Evolutionary conservation across 2,797 vertebrate species (phyloP).

Genomic region (Telmatherina bonti): DNA sequence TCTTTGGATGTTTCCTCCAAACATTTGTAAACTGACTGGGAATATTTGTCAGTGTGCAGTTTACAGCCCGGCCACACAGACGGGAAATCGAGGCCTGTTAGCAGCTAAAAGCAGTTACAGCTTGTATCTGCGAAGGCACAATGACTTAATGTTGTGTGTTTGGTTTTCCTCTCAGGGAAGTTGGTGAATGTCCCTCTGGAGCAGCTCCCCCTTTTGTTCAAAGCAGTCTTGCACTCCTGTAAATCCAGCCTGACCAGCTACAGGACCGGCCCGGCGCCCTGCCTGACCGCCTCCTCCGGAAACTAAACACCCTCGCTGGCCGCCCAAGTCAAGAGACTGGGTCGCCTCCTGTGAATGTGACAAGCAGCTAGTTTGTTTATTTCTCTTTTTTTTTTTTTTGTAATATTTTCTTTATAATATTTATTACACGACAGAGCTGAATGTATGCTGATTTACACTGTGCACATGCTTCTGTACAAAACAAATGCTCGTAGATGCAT

Average conservation of each 20-base stretch:
- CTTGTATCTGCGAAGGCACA: background rate
- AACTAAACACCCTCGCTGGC: slow-evolving; percentile 69
- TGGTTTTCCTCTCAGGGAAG: slow-evolving; percentile 87
- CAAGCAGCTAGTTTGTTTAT: slow-evolving; percentile 89
- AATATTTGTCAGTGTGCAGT: background rate
- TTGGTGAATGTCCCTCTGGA: slow-evolving; percentile 97
- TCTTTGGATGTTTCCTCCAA: background rate
- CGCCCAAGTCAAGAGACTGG: slow-evolving; percentile 55
- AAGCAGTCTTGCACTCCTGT: slow-evolving; percentile 98
- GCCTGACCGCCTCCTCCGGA: slow-evolving; percentile 78
- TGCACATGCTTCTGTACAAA: slow-evolving; percentile 95
- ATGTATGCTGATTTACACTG: slow-evolving; percentile 99
- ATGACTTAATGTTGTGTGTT: slow-evolving; percentile 1
- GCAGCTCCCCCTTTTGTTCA: slow-evolving; percentile 98
- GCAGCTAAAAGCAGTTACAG: background rate
- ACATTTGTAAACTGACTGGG: too few species aligned
- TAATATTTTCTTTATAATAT: slow-evolving; percentile 93
- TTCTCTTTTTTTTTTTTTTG: slow-evolving; percentile 81
- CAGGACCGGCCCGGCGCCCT: slow-evolving; percentile 74
- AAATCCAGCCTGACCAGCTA: slow-evolving; percentile 91
- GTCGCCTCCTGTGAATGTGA: slow-evolving; percentile 87
- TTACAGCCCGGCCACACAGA: too few species aligned
- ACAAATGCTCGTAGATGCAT: slow-evolving; percentile 92
- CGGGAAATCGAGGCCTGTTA: too few species aligned
- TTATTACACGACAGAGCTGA: slow-evolving; percentile 99